A percentile compares a stretch with the other conserved stretches of the same genome.
These are phyloP conservation scores for Lates japonicus DNA, from an alignment of 2,797 vertebrate genomes.

Conservation along the genomic window DNA sequence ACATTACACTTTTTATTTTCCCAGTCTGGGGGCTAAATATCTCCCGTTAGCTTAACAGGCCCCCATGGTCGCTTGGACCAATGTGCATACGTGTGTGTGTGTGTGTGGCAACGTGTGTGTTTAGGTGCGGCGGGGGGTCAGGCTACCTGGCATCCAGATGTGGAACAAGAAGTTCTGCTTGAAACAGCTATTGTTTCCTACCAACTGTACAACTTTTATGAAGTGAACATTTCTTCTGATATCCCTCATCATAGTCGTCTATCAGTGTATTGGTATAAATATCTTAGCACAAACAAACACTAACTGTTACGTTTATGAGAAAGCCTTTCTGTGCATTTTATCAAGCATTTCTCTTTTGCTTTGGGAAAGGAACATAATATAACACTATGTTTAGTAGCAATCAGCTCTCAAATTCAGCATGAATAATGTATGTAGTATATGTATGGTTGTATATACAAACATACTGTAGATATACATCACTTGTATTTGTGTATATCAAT, in stretches of 20 bases:
- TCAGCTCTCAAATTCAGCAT: no score
- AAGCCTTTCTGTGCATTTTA: no score
- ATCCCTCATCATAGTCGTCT: background rate
- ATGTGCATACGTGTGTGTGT: conserved; percentile 30
- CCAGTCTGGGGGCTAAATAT: conserved; percentile 79
- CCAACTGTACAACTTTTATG: conserved; percentile 14
- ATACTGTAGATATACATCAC: background rate
- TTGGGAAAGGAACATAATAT: no score
- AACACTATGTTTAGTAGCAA: no score
- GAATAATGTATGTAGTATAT: no score
- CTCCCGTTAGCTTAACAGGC: conserved; percentile 79
- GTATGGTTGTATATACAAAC: no score
- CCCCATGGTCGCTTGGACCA: conserved; percentile 59
- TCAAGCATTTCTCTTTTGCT: no score
- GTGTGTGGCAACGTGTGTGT: conserved; percentile 42
- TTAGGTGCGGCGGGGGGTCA: conserved; percentile 40
- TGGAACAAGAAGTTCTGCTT: conserved; percentile 52
- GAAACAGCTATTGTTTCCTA: conserved; percentile 55
- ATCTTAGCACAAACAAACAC: background rate
- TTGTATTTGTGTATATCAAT: background rate
- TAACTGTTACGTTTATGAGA: background rate
- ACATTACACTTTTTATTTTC: conserved; percentile 84
- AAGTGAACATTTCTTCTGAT: conserved; percentile 9
- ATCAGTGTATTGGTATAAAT: background rate
- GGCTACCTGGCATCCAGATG: conserved; percentile 81